Conservation (phyloP, 37 sponge, comb jelly and placozoan genomes). For the Aplysina aerophoba region DNA sequence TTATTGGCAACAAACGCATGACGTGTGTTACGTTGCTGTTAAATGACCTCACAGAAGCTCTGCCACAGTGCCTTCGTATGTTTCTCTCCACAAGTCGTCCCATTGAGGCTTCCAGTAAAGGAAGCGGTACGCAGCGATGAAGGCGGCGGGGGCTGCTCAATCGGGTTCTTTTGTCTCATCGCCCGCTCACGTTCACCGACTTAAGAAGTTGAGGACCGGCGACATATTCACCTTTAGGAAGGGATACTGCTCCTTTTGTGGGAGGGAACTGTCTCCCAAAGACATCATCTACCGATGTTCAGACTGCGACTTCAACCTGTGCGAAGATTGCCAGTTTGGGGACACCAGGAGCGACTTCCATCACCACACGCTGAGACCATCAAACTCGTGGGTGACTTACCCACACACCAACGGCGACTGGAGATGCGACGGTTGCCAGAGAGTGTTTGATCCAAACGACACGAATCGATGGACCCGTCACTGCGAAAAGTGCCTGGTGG, state of each 20-base stretch:
- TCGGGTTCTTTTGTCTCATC: neutral
- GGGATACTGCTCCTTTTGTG: slow-evolving; percentile 50
- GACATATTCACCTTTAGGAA: slow-evolving; percentile 24
- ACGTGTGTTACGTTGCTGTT: no score
- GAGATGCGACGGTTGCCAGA: slow-evolving; percentile 66
- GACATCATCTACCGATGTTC: slow-evolving; percentile 42
- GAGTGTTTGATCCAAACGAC: slow-evolving; percentile 2
- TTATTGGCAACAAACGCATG: no score
- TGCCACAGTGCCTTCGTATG: no score
- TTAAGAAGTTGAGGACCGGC: neutral
- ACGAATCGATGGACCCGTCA: slow-evolving; percentile 20
- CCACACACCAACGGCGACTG: slow-evolving; percentile 54
- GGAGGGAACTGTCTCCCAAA: neutral
- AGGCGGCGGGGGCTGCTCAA: no score
- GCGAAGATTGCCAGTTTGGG: slow-evolving; percentile 46
- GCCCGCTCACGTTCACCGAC: slow-evolving; percentile 15
- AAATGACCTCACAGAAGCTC: no score
- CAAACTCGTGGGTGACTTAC: slow-evolving; percentile 34
- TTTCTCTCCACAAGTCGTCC: no score
- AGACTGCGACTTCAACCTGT: slow-evolving; percentile 54
- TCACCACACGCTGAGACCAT: slow-evolving; percentile 51
- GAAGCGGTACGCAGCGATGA: no score
- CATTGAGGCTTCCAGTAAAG: no score
- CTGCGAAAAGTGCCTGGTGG: slow-evolving; percentile 47
- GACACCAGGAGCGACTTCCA: slow-evolving; percentile 54